Percentiles rank a stretch among this genome's conserved stretches.
Evolutionary conservation across 23 tunicate genomes (phyloP).

Genomic region (Diplosoma virens): DNA sequence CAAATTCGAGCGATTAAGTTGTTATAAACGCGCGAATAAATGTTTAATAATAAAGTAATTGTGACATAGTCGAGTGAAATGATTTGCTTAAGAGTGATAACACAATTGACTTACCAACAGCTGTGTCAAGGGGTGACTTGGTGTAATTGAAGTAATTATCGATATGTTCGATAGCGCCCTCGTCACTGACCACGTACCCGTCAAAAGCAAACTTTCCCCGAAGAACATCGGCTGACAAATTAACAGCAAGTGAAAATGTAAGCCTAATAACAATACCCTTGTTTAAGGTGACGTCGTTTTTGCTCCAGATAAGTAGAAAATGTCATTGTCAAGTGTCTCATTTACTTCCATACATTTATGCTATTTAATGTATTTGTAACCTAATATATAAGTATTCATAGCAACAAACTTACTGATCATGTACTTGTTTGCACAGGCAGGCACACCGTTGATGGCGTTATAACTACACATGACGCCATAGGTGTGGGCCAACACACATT

Average conservation of each 20-base stretch:
- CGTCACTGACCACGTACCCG: slow-evolving; percentile 90
- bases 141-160: slow-evolving; percentile 67
- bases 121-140: slow-evolving; percentile 53
- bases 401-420: slow-evolving; percentile 12
- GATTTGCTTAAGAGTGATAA: neutral
- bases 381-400: no score
- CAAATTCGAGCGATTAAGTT: no score
- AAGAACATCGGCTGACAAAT: slow-evolving; percentile 55
- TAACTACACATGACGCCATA: slow-evolving; percentile 93
- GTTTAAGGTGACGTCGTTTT: no score
- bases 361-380: no score
- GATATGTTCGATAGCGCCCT: slow-evolving; percentile 85
- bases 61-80: no score
- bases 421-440: slow-evolving; percentile 77
- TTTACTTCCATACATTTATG: no score
- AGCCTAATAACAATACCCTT: no score
- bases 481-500: slow-evolving; percentile 62
- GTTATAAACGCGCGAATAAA: no score
- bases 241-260: no score
- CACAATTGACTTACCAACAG: slow-evolving; percentile 57
- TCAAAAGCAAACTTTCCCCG: slow-evolving; percentile 56
- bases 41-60: no score
- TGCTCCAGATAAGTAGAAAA: no score
- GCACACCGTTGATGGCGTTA: slow-evolving; percentile 94
- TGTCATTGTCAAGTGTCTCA: no score